These are phyloP conservation scores for Sciurus carolinensis DNA, from an alignment of 2,797 vertebrate genomes.

Conservation along the genomic window DNA sequence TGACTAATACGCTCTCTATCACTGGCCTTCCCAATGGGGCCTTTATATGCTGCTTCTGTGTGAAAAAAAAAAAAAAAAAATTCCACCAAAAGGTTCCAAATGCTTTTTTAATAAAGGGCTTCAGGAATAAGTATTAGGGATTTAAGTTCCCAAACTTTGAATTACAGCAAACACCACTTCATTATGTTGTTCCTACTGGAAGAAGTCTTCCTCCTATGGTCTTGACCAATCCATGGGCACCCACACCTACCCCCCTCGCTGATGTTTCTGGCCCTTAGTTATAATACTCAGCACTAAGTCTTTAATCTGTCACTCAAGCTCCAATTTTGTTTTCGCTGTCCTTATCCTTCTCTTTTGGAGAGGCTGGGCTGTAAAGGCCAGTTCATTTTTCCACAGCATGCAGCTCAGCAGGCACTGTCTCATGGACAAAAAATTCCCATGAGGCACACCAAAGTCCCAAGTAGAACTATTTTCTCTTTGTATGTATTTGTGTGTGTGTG, in stretches of 20 bases:
- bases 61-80: neutral
- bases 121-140: neutral
- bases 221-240: neutral
- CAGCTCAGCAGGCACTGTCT: neutral
- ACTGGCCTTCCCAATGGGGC: neutral
- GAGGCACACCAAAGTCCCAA: neutral
- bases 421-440: neutral
- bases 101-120: neutral
- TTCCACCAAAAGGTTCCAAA: neutral
- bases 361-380: neutral
- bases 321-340: neutral
- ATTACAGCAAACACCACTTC: neutral
- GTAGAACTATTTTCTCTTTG: neutral
- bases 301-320: neutral
- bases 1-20: neutral
- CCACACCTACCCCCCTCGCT: neutral
- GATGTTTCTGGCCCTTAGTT: neutral
- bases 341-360: no score
- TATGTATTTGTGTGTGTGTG: neutral
- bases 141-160: neutral
- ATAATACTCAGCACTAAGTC: accelerated
- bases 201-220: neutral
- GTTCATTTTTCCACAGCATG: neutral
- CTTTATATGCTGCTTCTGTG: neutral
- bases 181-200: neutral